Evolutionary conservation across 2,888 invertebrate species (phyloP).

Genomic region (Pterostichus madidus): DNA sequence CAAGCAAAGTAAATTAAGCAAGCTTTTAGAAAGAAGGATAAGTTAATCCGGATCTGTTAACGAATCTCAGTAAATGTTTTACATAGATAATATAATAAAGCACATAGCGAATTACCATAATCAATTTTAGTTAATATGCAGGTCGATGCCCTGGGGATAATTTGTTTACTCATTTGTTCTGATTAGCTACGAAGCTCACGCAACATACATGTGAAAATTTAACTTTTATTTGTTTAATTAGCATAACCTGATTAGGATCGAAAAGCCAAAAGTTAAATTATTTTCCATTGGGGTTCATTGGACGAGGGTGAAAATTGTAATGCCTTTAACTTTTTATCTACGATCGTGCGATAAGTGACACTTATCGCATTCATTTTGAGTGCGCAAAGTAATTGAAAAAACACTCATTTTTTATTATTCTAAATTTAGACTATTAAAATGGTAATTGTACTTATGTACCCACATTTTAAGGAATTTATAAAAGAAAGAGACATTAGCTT

Average conservation of each 20-base stretch:
- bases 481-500: too few relatives aligned
- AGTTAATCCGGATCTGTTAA: conserved; percentile 39
- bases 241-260: conserved; percentile 13
- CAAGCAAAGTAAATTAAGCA: conserved; percentile 27
- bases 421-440: too few relatives aligned
- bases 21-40: neutral
- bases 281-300: neutral
- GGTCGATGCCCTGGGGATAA: conserved; percentile 11
- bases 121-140: conserved; percentile 19
- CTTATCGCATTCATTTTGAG: too few relatives aligned
- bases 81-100: conserved; percentile 46
- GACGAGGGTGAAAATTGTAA: too few relatives aligned
- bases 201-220: conserved; percentile 7
- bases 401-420: too few relatives aligned
- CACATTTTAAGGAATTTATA: too few relatives aligned
- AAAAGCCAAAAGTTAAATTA: conserved; percentile 1
- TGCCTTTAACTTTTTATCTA: too few relatives aligned
- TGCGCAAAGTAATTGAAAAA: too few relatives aligned
- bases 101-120: conserved; percentile 37
- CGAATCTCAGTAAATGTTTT: conserved; percentile 30
- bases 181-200: neutral
- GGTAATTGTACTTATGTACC: too few relatives aligned
- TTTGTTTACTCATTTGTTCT: conserved; percentile 15
- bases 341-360: too few relatives aligned
- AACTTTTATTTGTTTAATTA: conserved; percentile 24